Base-by-base conservation (phyloP, 37 sponge, comb jelly and placozoan species). In the Dysidea cf. avara region DNA sequence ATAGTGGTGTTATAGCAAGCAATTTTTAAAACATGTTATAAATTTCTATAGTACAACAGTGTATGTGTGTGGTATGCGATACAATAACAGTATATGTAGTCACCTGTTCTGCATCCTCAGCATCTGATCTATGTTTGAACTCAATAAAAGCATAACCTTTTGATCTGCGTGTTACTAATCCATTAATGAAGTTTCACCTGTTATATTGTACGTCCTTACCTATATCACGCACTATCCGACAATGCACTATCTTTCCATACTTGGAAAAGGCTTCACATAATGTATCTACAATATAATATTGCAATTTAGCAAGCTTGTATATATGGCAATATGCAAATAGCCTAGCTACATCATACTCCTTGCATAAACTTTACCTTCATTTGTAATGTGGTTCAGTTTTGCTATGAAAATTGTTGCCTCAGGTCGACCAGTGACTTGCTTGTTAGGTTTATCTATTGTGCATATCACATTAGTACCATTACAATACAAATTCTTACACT, bases 141-240 rank as follows among this genome's bases (percentile, higher is more conserved):
- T 85, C 87, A 58, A 96, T 39, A 53, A 96, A 96, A 4, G 87
- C 96, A 75, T 96, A 96, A 25, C 96, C 66, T 47, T 72, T 85
- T 2, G 96, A 96, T 4, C 71, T 53, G 1, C 96, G 93, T 34
- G 96, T 92, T 14, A 96, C 94, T 94, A 36, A 6, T 66, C 18
- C 18, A 2, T 18, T 13, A 43, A 7, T 2, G 1, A 40, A 21
- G 1, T 29, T n/a, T 2, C 2, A 36, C 16, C 67, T 39, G 37
- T 17, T 17, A 1, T 4, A 14, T 20, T 24, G 0, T 53, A 52
- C 14, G 13, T 35, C 58, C 80, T 54, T 37, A 93, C 94, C 96
- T 61, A 95, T 85, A 70, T 97, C 98, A 22, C 85, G 53, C 16
- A 97, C 89, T 21, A 97, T 34, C n/a, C 89, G 53, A 30, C 81